Evolutionary conservation across 2,113 vertebrate species (phyloP).

Genomic region (Varanus salvator): DNA sequence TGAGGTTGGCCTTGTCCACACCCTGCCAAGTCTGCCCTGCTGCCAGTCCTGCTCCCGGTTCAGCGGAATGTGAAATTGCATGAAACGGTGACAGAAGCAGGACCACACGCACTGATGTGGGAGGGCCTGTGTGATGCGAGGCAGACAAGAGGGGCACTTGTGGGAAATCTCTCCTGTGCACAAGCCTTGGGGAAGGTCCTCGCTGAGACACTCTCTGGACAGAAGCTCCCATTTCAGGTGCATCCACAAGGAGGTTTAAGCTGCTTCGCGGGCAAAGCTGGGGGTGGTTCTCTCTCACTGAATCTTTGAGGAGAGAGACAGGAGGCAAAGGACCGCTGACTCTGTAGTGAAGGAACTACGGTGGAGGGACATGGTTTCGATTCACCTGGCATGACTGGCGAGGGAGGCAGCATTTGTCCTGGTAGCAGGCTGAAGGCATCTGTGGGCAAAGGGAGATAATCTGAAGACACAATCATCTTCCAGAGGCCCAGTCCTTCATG

Average conservation of each 20-base stretch:
- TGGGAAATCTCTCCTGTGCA: neutral
- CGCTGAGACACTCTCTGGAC: neutral
- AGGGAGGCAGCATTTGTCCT: neutral
- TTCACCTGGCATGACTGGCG: neutral
- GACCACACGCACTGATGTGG: neutral
- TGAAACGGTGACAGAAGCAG: constrained; percentile 14
- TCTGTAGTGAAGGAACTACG: neutral
- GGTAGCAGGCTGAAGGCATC: neutral
- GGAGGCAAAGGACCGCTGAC: neutral
- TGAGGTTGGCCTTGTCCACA: constrained; percentile 10
- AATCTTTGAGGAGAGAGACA: constrained; percentile 8
- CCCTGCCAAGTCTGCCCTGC: neutral
- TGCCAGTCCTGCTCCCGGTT: neutral
- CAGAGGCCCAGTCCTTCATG: neutral
- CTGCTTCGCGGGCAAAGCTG: neutral
- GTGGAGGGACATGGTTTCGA: too few species aligned
- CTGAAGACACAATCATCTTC: neutral
- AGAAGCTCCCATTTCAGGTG: neutral
- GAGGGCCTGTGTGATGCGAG: constrained; percentile 16
- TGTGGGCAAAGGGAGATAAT: neutral
- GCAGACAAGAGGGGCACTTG: neutral
- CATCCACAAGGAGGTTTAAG: neutral
- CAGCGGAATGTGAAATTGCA: constrained; percentile 58
- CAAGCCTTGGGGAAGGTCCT: constrained; percentile 20
- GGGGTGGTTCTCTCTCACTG: neutral